Base-by-base conservation (phyloP, 64 coral and sea anemone species). In the Cladopsammia gracilis region DNA sequence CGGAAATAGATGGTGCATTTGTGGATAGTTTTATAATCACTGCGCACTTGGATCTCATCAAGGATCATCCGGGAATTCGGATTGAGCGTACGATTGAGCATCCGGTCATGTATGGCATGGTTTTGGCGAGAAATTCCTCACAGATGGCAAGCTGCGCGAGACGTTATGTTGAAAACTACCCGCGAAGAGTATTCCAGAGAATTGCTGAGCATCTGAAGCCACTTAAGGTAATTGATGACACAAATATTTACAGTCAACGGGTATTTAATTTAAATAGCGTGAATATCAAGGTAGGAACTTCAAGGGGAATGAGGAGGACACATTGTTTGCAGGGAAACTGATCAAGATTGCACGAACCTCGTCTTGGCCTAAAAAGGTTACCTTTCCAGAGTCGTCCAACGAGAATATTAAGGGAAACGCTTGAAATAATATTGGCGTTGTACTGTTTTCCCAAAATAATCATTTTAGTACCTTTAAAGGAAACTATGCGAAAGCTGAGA, bases 161-260 rank as follows among this genome's bases (percentile, higher is more conserved):
- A 25, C 92, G 88, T 65, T 94, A 89, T 74, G 82, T 83, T 62
- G 82, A 80, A 64, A 94, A 82, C 81, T 94, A 94, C 65, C 86
- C 92, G 0, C 59, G 92, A 23, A 94, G 64, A 44, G 92, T 94
- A n/a, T 94, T 72, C 10, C 86, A 94, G 8, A 58, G 48, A 11
- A 94, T 94, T 56, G 58, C 86, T n/a, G 56, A 83, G 19, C 87
- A 94, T 89, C 87, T 94, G 52, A 87, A 94, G 24, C 92, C 92
- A 7, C 77, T 94, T 20, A 94, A 66, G 86, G 92, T 89, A 52
- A n/a, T 1, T 61, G 0, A 5, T 84, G 64, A n/a, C 0, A 7
- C 4, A 48, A 64, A 48, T 19, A 34, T 34, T 34, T 34, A 34
- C 34, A 34, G 34, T 34, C 34, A 34, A 34, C 2, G 34, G 34